Percentiles rank a stretch among this genome's conserved stretches.
Conservation (phyloP, 2,113 vertebrate genomes). For the Perccottus glenii region DNA sequence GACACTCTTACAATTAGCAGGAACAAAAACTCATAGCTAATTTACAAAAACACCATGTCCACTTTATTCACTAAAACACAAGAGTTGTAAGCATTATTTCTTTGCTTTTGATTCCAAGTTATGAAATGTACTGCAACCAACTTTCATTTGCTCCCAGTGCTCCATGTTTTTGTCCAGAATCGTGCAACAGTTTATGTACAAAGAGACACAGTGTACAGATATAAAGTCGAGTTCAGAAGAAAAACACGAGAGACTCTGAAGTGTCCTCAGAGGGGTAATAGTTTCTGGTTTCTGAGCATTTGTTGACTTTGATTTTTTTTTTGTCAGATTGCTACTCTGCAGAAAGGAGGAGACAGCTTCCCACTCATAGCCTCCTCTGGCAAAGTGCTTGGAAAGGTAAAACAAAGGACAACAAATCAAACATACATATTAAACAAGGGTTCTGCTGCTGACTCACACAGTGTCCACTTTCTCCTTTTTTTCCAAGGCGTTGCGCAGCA, state of each 20-base stretch:
- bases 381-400: conserved; percentile 86
- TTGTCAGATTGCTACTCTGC: conserved; percentile 82
- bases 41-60: too few relatives aligned
- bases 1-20: too few relatives aligned
- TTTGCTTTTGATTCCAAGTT: too few relatives aligned
- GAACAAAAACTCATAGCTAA: too few relatives aligned
- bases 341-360: conserved; percentile 84
- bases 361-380: conserved; percentile 82
- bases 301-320: conserved; percentile 39
- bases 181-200: too few relatives aligned
- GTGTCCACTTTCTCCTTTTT: background rate
- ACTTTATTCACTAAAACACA: too few relatives aligned
- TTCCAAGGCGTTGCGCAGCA: conserved; percentile 85
- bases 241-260: conserved; percentile 1
- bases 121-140: too few relatives aligned
- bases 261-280: conserved; percentile 19
- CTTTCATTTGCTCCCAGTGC: too few relatives aligned
- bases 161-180: background rate
- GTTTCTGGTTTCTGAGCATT: conserved; percentile 9
- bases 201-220: background rate
- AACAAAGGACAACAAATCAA: conserved; percentile 30
- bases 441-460: conserved; percentile 4
- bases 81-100: too few relatives aligned
- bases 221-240: background rate
- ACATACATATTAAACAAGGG: conserved; percentile 10